A percentile compares a stretch with the other conserved stretches of the same genome.
Evolutionary conservation across 2,113 vertebrate species (phyloP).

Genomic region (Chaenogobius annularis): DNA sequence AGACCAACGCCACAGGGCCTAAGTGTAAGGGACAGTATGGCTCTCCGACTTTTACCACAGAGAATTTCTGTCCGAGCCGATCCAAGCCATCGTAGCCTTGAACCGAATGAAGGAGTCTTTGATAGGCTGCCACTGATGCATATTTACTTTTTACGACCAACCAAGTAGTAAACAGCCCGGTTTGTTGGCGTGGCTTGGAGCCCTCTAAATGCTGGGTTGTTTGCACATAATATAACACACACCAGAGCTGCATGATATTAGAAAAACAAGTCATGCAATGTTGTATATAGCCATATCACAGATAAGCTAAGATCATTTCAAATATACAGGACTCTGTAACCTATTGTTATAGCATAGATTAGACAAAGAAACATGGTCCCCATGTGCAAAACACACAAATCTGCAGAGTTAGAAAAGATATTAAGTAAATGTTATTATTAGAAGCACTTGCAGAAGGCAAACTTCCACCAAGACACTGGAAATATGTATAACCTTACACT

Average conservation of each 20-base stretch:
- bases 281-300: background rate
- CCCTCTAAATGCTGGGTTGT: conserved; percentile 51
- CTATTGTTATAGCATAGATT: background rate
- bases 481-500: too few relatives aligned
- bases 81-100: conserved; percentile 51
- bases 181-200: conserved; percentile 50
- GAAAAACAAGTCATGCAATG: background rate
- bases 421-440: background rate
- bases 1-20: conserved; percentile 53
- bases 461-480: too few relatives aligned
- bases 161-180: conserved; percentile 72
- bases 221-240: conserved; percentile 34
- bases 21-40: conserved; percentile 61
- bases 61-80: conserved; percentile 60
- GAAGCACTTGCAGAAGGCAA: background rate
- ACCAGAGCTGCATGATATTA: conserved; percentile 14
- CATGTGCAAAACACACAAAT: too few relatives aligned
- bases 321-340: background rate
- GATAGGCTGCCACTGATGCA: conserved; percentile 59
- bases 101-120: conserved; percentile 70
- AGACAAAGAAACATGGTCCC: too few relatives aligned
- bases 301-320: background rate
- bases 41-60: conserved; percentile 61
- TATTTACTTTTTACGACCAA: conserved; percentile 73
- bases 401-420: too few relatives aligned